phyloP scores from a whole-genome alignment of 2,113 vertebrate genomes.

The Epinephelus moara region DNA sequence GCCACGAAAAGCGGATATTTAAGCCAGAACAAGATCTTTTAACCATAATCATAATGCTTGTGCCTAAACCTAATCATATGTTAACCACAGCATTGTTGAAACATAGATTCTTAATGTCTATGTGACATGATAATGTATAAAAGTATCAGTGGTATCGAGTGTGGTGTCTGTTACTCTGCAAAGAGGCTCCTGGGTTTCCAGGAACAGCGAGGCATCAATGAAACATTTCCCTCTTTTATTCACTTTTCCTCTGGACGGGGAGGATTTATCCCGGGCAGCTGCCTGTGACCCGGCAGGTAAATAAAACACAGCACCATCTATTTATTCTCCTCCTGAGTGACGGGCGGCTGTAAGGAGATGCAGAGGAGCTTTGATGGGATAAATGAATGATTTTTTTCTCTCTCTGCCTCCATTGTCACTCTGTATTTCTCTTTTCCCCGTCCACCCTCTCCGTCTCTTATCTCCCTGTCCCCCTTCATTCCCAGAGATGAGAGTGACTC shows the following conservation, averaged over 20 bases:
- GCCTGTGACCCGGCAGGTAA: conserved; percentile 3
- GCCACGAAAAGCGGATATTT: no score
- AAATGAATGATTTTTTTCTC: conserved; percentile 2
- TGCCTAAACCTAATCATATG: no score
- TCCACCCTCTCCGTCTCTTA: conserved; percentile 28
- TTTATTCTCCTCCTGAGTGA: conserved; percentile 11
- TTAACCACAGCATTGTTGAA: no score
- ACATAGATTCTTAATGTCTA: no score
- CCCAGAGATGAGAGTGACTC: conserved; percentile 65
- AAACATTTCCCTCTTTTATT: conserved; percentile 8
- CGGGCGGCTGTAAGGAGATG: conserved; percentile 8
- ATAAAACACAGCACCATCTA: conserved; percentile 13
- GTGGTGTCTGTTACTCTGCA: neutral
- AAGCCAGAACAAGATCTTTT: no score
- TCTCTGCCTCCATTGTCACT: conserved; percentile 13
- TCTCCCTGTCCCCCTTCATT: conserved; percentile 41
- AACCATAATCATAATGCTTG: no score
- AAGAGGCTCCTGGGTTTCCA: neutral
- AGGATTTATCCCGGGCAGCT: conserved; percentile 2
- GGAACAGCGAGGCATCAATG: neutral
- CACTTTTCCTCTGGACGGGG: neutral
- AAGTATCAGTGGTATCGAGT: no score
- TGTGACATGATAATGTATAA: no score
- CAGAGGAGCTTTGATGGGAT: conserved; percentile 12
- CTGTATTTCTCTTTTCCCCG: conserved; percentile 6